These are phyloP conservation scores for Brachyistius frenatus DNA, from an alignment of 2,113 vertebrate genomes.

Conservation along the genomic window DNA sequence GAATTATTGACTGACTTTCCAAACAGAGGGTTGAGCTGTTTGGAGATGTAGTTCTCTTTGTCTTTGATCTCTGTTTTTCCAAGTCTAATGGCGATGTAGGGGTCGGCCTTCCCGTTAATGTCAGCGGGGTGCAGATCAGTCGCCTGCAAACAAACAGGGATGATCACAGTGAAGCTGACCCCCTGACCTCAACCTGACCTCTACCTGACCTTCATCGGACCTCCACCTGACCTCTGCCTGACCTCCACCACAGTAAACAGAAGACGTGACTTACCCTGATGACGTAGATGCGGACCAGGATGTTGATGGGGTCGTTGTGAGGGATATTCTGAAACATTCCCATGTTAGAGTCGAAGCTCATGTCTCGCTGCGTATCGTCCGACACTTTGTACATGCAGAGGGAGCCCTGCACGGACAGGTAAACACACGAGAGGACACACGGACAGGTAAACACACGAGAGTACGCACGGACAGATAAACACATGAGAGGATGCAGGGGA, in stretches of 20 bases:
- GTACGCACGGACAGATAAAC: neutral
- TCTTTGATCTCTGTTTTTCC: slow-evolving; percentile 96
- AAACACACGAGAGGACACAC: too few species aligned
- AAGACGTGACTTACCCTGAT: slow-evolving; percentile 87
- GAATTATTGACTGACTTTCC: slow-evolving; percentile 90
- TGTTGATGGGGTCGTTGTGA: slow-evolving; percentile 93
- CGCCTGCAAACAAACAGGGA: slow-evolving; percentile 81
- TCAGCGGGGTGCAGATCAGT: slow-evolving; percentile 97
- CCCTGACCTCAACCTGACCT: neutral
- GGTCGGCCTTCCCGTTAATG: slow-evolving; percentile 98
- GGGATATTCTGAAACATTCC: slow-evolving; percentile 99
- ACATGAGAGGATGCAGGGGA: too few species aligned
- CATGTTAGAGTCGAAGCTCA: slow-evolving; percentile 89
- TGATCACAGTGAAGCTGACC: neutral
- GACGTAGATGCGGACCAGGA: slow-evolving; percentile 94
- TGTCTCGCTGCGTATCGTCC: slow-evolving; percentile 89
- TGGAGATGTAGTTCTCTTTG: slow-evolving; percentile 99
- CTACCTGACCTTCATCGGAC: too few species aligned
- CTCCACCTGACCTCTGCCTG: neutral
- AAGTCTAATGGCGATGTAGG: slow-evolving; percentile 93
- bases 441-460: neutral
- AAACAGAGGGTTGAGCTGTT: slow-evolving; percentile 97
- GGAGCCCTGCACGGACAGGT: slow-evolving; percentile 86
- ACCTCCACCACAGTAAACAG: neutral
- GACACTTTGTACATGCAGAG: slow-evolving; percentile 96